phyloP scores from a whole-genome alignment of 2,888 invertebrate genomes.

The Xylota segnis region DNA sequence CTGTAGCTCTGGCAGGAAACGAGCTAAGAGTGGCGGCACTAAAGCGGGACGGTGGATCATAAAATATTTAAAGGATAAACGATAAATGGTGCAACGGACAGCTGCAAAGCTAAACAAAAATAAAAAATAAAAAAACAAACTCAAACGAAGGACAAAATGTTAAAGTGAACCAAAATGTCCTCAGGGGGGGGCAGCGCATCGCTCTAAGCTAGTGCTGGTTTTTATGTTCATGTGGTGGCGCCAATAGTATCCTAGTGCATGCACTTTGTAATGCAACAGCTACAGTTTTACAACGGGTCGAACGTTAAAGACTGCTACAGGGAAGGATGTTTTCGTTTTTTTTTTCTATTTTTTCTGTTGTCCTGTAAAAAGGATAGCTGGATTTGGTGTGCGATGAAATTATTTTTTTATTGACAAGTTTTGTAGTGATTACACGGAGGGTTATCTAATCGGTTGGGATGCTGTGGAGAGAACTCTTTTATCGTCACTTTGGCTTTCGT shows the following conservation, averaged over 20 bases:
- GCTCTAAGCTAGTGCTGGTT: conserved; percentile 50
- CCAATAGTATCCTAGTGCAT: conserved; percentile 32
- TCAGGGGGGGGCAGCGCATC: conserved; percentile 59
- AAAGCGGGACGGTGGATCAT: conserved; percentile 72
- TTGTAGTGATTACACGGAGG: conserved; percentile 51
- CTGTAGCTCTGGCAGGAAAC: conserved; percentile 39
- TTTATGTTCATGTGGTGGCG: conserved; percentile 45
- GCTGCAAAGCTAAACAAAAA: conserved; percentile 46
- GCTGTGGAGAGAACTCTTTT: neutral
- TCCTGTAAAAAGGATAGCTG: neutral
- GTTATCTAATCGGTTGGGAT: conserved; percentile 52
- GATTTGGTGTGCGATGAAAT: conserved; percentile 25
- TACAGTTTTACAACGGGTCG: conserved; percentile 33
- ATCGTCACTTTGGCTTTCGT: conserved; percentile 25
- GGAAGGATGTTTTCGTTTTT: neutral
- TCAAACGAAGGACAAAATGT: conserved; percentile 54
- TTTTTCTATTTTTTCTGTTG: too few relatives aligned
- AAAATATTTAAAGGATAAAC: conserved; percentile 77
- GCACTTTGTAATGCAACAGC: conserved; percentile 43
- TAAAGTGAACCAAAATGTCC: conserved; percentile 65
- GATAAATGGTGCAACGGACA: conserved; percentile 74
- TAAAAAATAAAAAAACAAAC: conserved; percentile 8
- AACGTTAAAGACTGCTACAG: conserved; percentile 9
- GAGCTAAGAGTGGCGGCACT: conserved; percentile 60
- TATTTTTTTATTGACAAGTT: conserved; percentile 59